Evolutionary conservation across 2,888 invertebrate genomes (phyloP).

Genomic region (Abscondita cerata): DNA sequence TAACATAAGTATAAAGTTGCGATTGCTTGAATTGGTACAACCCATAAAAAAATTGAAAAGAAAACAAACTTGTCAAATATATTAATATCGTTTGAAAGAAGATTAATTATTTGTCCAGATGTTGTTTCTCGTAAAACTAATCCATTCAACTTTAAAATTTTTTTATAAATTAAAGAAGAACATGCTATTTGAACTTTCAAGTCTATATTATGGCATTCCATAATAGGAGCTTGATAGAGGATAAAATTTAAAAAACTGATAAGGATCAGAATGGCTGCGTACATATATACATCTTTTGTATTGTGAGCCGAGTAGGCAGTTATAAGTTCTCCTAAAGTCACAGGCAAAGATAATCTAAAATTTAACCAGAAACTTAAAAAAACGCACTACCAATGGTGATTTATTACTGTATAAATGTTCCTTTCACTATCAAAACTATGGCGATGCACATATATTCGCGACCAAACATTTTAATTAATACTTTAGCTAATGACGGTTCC

Average conservation of each 20-base stretch:
- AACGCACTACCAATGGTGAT: too few species aligned
- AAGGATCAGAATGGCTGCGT: not conserved
- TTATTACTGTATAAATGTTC: too few species aligned
- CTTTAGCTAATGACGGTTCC: not conserved
- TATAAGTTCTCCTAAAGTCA: not conserved
- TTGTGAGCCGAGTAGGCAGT: not conserved
- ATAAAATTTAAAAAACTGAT: not conserved
- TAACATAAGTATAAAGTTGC: not conserved
- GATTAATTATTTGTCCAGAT: constrained; percentile 55
- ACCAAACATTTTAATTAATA: not conserved
- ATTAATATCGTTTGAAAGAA: constrained; percentile 74
- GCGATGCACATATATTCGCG: not conserved
- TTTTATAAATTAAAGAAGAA: constrained; percentile 85
- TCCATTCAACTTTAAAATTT: constrained; percentile 64
- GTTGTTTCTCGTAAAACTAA: constrained; percentile 79
- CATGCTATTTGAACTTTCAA: constrained; percentile 86
- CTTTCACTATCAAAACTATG: too few species aligned
- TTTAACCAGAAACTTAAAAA: not conserved
- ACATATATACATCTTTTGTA: not conserved
- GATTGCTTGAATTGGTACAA: not conserved
- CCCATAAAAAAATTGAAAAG: not conserved
- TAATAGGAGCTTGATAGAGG: not conserved
- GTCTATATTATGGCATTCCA: constrained; percentile 66
- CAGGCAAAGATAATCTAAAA: not conserved
- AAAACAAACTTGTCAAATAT: not conserved